A percentile compares a stretch with the other conserved stretches of the same genome.
Conservation (phyloP, 2,113 vertebrate genomes). For the Anguilla rostrata region DNA sequence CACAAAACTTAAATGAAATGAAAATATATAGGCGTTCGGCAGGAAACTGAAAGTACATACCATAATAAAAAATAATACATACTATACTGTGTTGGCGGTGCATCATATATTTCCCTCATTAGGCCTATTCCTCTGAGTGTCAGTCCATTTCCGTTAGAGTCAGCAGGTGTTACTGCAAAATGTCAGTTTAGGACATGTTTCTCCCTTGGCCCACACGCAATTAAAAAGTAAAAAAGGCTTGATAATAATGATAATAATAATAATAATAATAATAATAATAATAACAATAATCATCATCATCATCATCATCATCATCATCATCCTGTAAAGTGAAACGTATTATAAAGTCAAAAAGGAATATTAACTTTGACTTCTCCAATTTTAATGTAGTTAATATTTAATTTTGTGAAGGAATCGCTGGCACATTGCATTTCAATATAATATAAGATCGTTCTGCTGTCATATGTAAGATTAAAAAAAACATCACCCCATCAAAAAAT, state of each 20-base stretch:
- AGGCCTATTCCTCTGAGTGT: conserved; percentile 59
- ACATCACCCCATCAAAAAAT: too few species aligned
- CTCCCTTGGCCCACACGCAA: not conserved
- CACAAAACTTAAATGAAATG: not conserved
- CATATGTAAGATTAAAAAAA: too few species aligned
- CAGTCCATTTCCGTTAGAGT: conserved; percentile 70
- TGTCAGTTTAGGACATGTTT: conserved; percentile 65
- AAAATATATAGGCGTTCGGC: not conserved
- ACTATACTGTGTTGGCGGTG: conserved; percentile 19
- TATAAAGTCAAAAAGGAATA: not conserved
- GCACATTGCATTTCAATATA: too few species aligned
- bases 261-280: conserved; percentile 28
- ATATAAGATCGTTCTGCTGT: too few species aligned
- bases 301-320: too few species aligned
- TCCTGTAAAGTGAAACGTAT: not conserved
- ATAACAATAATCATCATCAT: not conserved
- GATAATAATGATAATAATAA: conserved; percentile 10
- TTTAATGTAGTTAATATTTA: too few species aligned
- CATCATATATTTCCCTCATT: conserved; percentile 66
- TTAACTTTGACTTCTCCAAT: not conserved
- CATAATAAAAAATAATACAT: not conserved
- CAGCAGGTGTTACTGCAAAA: conserved; percentile 66
- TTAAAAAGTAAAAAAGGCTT: not conserved
- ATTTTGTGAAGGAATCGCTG: conserved; percentile 8
- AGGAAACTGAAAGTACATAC: not conserved